phyloP scores from a whole-genome alignment of 2,888 invertebrate species.

The Periphyllus acericola region DNA sequence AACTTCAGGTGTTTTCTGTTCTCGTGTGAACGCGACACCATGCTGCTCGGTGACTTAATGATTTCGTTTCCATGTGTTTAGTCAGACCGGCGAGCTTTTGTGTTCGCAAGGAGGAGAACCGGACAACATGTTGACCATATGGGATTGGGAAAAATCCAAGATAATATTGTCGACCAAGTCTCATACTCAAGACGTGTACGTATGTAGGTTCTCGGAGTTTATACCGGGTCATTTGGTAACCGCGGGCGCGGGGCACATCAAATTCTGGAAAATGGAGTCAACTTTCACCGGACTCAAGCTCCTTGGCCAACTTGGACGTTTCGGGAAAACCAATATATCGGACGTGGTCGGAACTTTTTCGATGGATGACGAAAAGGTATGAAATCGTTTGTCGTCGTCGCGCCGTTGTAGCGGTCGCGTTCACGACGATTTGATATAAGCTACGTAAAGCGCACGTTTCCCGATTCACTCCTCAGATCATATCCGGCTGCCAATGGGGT shows the following conservation, averaged over 20 bases:
- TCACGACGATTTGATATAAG: neutral
- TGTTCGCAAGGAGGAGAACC: constrained; percentile 87
- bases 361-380: constrained; percentile 87
- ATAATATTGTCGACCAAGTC: constrained; percentile 84
- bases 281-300: constrained; percentile 93
- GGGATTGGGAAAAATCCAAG: constrained; percentile 85
- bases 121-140: constrained; percentile 87
- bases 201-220: constrained; percentile 83
- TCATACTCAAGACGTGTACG: constrained; percentile 82
- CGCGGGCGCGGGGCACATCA: constrained; percentile 76
- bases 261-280: constrained; percentile 92
- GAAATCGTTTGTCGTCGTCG: too few relatives aligned
- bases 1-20: constrained; percentile 73
- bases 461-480: constrained; percentile 70
- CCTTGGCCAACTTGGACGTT: constrained; percentile 85
- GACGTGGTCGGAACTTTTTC: constrained; percentile 86
- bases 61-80: constrained; percentile 69
- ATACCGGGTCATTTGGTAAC: constrained; percentile 83
- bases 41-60: neutral
- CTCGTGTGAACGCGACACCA: neutral
- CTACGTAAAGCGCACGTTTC: neutral
- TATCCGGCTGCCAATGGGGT: constrained; percentile 91
- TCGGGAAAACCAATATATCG: constrained; percentile 91
- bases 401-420: too few relatives aligned
- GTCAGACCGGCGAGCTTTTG: constrained; percentile 81